phyloP scores from a whole-genome alignment of 2,797 vertebrate species.

The Tinamus major region DNA sequence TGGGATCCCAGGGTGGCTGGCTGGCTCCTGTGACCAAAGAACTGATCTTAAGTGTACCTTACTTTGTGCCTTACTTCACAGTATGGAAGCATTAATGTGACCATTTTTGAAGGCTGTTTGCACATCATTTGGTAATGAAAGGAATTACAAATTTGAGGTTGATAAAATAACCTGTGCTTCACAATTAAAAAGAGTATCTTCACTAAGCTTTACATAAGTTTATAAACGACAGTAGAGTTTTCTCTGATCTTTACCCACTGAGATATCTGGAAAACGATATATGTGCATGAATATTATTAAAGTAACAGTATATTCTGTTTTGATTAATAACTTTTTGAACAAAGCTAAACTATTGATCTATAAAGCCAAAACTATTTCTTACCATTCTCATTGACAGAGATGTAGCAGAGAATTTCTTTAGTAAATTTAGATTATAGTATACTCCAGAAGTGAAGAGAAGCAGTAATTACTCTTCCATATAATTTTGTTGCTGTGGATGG shows the following conservation, averaged over 20 bases:
- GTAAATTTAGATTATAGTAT: neutral
- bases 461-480: slow-evolving; percentile 13
- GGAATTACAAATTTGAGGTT: neutral
- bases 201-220: neutral
- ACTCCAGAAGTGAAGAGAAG: neutral
- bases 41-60: no score
- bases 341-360: slow-evolving; percentile 14
- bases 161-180: slow-evolving; percentile 1
- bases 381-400: neutral
- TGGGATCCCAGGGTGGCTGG: no score
- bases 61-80: neutral
- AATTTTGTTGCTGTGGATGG: neutral
- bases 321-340: neutral
- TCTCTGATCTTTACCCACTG: neutral
- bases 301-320: neutral
- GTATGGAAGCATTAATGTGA: neutral
- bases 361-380: neutral
- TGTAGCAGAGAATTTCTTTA: slow-evolving; percentile 3
- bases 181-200: neutral
- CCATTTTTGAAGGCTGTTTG: slow-evolving; percentile 10
- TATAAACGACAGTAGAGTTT: neutral
- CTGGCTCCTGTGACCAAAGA: no score
- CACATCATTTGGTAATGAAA: neutral
- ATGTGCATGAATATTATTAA: neutral
- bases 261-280: neutral